Evolutionary conservation across 2,888 invertebrate genomes (phyloP).

Genomic region (Cataglyphis cursor): DNA sequence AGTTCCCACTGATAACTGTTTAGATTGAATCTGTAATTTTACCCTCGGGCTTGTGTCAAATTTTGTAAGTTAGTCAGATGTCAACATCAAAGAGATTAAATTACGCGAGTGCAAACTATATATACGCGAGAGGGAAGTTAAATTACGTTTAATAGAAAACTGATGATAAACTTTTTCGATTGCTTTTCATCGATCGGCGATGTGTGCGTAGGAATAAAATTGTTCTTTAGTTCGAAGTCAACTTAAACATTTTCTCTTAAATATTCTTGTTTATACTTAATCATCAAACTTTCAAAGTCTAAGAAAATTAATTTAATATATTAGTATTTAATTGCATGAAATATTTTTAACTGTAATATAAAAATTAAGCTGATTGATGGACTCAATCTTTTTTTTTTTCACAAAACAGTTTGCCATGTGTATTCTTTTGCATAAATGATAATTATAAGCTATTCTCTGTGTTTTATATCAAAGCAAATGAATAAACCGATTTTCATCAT

Average conservation of each 20-base stretch:
- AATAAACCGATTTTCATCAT: not conserved
- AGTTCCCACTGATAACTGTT: conserved; percentile 39
- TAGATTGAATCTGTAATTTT: conserved; percentile 55
- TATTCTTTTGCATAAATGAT: not conserved
- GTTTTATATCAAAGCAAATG: not conserved
- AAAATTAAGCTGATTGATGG: not conserved
- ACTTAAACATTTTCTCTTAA: conserved; percentile 30
- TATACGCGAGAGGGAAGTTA: conserved; percentile 25
- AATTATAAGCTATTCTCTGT: not conserved
- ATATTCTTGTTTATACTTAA: not conserved
- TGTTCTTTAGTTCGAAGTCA: not conserved
- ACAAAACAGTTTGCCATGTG: not conserved
- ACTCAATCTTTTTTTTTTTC: not conserved
- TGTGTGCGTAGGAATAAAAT: conserved; percentile 6
- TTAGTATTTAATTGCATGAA: conserved; percentile 10
- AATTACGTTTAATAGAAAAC: conserved; percentile 49
- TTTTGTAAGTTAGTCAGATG: conserved; percentile 46
- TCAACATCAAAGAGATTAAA: conserved; percentile 58
- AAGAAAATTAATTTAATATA: conserved; percentile 19
- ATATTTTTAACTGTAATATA: not conserved
- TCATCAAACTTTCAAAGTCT: conserved; percentile 2
- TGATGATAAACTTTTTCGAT: conserved; percentile 44
- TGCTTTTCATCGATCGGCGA: conserved; percentile 41
- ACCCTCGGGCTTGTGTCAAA: conserved; percentile 38
- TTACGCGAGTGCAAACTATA: conserved; percentile 40